These are phyloP conservation scores for Drosophila lacteicornis DNA, from an alignment of 1,140 invertebrate genomes.

Conservation along the genomic window DNA sequence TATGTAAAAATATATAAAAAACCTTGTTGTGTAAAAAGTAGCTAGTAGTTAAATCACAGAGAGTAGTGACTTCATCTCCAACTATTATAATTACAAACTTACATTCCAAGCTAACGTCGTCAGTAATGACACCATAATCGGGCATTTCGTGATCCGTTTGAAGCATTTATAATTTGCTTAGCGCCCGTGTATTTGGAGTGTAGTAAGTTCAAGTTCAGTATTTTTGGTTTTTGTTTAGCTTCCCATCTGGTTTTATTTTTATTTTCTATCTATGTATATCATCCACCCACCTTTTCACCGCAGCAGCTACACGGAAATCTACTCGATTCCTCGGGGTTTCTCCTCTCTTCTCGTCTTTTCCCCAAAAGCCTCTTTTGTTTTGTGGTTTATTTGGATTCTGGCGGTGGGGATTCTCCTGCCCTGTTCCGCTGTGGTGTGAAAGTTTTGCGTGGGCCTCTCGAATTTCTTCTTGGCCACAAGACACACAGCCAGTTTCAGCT, in stretches of 20 bases:
- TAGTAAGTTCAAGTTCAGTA: conserved; percentile 68
- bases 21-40: background rate
- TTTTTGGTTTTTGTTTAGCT: conserved; percentile 15
- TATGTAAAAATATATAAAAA: too few relatives aligned
- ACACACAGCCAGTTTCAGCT: conserved; percentile 3
- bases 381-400: conserved; percentile 31
- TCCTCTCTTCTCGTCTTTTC: background rate
- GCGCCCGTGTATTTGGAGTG: background rate
- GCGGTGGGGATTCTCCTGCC: background rate
- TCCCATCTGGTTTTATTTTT: conserved; percentile 29
- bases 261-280: conserved; percentile 1
- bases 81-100: conserved; percentile 9
- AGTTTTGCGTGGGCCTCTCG: conserved; percentile 61
- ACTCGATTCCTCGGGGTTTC: conserved; percentile 20
- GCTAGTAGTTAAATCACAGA: background rate
- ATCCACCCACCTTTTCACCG: conserved; percentile 4
- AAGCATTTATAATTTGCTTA: conserved; percentile 1
- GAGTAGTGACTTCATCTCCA: background rate
- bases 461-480: background rate
- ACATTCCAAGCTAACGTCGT: background rate
- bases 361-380: conserved; percentile 6
- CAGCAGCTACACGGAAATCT: conserved; percentile 14
- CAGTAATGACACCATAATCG: conserved; percentile 11
- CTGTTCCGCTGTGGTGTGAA: conserved; percentile 43
- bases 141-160: background rate